Percentiles rank a stretch among this genome's conserved stretches.
These are phyloP conservation scores for Cactoblastis cactorum DNA, from an alignment of 2,888 invertebrate genomes.

Conservation along the genomic window DNA sequence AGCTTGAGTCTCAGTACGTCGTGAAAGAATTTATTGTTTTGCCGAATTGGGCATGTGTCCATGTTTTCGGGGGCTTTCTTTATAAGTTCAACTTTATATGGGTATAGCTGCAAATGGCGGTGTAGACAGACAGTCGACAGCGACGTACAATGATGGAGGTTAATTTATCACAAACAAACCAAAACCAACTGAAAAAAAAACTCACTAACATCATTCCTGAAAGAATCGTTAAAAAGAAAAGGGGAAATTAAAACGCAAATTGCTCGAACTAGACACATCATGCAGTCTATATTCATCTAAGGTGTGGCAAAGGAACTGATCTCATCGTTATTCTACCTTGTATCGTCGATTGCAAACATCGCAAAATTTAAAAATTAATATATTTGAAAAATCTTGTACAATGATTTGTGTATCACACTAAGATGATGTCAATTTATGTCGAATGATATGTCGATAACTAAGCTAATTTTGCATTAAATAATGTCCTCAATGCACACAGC, in stretches of 20 bases:
- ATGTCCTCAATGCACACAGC: slow-evolving; percentile 84
- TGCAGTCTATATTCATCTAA: slow-evolving; percentile 75
- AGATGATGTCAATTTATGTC: slow-evolving; percentile 67
- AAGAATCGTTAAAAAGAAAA: slow-evolving; percentile 41
- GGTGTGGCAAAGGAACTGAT: slow-evolving; percentile 79
- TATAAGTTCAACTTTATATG: slow-evolving; percentile 55
- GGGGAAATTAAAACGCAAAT: slow-evolving; percentile 48
- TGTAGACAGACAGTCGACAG: slow-evolving; percentile 54
- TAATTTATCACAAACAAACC: slow-evolving; percentile 45
- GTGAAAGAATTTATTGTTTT: slow-evolving; percentile 5
- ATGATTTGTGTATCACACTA: slow-evolving; percentile 72
- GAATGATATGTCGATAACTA: slow-evolving; percentile 71
- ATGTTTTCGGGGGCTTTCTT: slow-evolving; percentile 42
- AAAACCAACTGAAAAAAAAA: slow-evolving; percentile 42
- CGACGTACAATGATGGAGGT: slow-evolving; percentile 61
- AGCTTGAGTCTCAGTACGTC: slow-evolving; percentile 60
- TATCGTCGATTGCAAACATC: slow-evolving; percentile 58
- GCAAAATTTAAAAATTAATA: slow-evolving; percentile 51
- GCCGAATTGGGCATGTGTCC: slow-evolving; percentile 23
- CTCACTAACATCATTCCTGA: slow-evolving; percentile 48
- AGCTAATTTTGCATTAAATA: slow-evolving; percentile 74
- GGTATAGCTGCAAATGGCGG: slow-evolving; percentile 42
- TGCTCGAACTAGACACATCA: slow-evolving; percentile 56
- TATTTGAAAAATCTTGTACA: slow-evolving; percentile 50
- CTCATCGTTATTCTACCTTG: slow-evolving; percentile 69